Evolutionary conservation across 2,888 invertebrate genomes (phyloP), one percentile per base, ranked within the genome.

Genomic region (Coenonympha glycerion): DNA sequence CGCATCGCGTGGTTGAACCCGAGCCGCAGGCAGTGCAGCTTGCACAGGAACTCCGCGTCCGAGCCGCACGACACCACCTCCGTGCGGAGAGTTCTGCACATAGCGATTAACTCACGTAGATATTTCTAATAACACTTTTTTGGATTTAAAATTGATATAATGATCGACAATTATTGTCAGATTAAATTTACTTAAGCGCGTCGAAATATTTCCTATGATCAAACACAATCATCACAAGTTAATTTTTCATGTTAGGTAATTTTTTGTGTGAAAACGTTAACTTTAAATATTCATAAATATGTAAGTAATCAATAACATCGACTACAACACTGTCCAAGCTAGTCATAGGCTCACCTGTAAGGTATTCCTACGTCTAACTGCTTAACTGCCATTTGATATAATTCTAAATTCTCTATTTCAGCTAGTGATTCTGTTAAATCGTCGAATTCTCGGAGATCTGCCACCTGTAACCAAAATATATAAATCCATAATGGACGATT

Each of bases 21-120:
- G 53, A 93, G 88, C 48, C 99, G 91, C 58, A 99, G 86, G 73
- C 99, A 98, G 73, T 97, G 94, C 56, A 99, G 88, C 88, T 99
- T 99, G 47, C 97, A 96, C 62, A 98, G 88, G 87, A 97, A 99
- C 83, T 99, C 99, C 0, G 93, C 91, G 77, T 99, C 98, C 2
- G 94, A 93, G 33, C 92, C 90, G 79, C 98, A 98, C 58, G 92
- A 92, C 16, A 97, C 93, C 66, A 95, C 85, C 62, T 96, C 96
- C 0, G 97, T 95, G 53, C 98, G 93, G 47, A 95, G 84, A 19
- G 91, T 90, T 66, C 94, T 92, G 68, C 56, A 62, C 57, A 3
- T 2, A 18, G 2, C 16, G 18, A 34, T 18, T 4, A 13, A 16
- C 11, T 15, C 30, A 24, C 24, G 6, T 24, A 26, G 5, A 13